phyloP scores from a whole-genome alignment of 2,888 invertebrate species.

The Vesta saturnalis region DNA sequence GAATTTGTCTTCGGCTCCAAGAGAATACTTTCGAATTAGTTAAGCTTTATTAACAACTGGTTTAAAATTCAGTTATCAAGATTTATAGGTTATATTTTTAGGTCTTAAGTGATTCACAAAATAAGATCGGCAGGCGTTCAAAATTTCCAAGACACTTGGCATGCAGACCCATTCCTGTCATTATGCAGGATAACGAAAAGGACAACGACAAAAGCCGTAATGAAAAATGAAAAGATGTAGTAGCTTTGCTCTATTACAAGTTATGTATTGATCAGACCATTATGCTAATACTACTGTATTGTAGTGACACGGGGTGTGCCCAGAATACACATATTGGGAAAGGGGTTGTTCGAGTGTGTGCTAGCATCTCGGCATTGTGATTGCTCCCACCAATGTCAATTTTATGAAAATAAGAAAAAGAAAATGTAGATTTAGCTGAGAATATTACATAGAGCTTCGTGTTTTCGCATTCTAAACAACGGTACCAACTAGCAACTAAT shows the following conservation, averaged over 20 bases:
- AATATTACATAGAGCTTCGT: conserved; percentile 46
- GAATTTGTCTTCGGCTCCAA: too few relatives aligned
- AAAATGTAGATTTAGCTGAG: conserved; percentile 51
- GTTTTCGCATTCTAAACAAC: conserved; percentile 40
- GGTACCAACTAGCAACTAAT: conserved; percentile 14
- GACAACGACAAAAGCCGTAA: conserved; percentile 34
- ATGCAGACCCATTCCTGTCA: conserved; percentile 29
- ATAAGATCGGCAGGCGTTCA: background rate
- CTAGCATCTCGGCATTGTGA: conserved; percentile 46
- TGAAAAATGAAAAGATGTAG: conserved; percentile 38
- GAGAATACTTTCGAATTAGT: too few relatives aligned
- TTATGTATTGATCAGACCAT: conserved; percentile 50
- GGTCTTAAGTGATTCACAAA: too few relatives aligned
- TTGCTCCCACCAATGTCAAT: conserved; percentile 47
- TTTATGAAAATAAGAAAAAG: conserved; percentile 53
- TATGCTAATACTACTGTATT: conserved; percentile 50
- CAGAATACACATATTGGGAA: conserved; percentile 43
- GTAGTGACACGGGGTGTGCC: conserved; percentile 46
- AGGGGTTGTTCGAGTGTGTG: conserved; percentile 42
- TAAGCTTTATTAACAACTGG: too few relatives aligned
- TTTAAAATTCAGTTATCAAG: too few relatives aligned
- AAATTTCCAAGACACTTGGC: conserved; percentile 20
- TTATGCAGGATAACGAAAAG: conserved; percentile 34
- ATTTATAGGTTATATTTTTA: too few relatives aligned
- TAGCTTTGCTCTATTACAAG: conserved; percentile 36